These are phyloP conservation scores for Falcaria lacertinaria DNA, from an alignment of 2,888 invertebrate genomes.

Conservation along the genomic window DNA sequence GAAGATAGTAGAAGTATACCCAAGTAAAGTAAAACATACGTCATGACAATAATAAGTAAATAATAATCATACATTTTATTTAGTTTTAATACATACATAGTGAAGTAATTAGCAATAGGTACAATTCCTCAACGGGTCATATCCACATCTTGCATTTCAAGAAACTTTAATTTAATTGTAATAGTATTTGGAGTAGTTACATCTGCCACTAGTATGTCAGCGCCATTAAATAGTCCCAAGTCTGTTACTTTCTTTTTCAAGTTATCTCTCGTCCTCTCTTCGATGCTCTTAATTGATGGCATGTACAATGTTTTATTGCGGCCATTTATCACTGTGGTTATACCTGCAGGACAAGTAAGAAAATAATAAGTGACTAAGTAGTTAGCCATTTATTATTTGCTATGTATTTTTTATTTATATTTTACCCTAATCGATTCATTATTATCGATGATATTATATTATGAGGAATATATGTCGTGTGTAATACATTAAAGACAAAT, in stretches of 20 bases:
- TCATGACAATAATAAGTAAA: too few species aligned
- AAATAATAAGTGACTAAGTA: too few species aligned
- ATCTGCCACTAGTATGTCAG: slow-evolving; percentile 94
- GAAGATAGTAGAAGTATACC: too few species aligned
- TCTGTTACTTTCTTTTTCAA: slow-evolving; percentile 92
- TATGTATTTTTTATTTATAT: too few species aligned
- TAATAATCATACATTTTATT: too few species aligned
- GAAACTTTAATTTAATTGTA: slow-evolving; percentile 86
- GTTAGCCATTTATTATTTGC: too few species aligned
- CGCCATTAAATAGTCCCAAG: slow-evolving; percentile 90
- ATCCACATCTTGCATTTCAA: slow-evolving; percentile 75
- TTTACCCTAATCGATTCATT: too few species aligned
- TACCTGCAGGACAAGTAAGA: slow-evolving; percentile 63
- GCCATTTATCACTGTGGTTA: slow-evolving; percentile 89
- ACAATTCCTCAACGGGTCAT: slow-evolving; percentile 33
- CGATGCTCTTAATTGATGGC: slow-evolving; percentile 94
- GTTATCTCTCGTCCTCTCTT: slow-evolving; percentile 92
- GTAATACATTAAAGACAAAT: too few species aligned
- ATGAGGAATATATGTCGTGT: too few species aligned
- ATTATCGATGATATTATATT: too few species aligned
- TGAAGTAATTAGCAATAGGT: background rate
- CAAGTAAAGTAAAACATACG: too few species aligned
- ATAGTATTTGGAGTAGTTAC: slow-evolving; percentile 91
- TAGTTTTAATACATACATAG: too few species aligned
- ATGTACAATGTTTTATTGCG: slow-evolving; percentile 96